A percentile compares a stretch with the other conserved stretches of the same genome.
These are phyloP conservation scores for Lepidurus couesii DNA, from an alignment of 1,140 invertebrate genomes.

Conservation along the genomic window DNA sequence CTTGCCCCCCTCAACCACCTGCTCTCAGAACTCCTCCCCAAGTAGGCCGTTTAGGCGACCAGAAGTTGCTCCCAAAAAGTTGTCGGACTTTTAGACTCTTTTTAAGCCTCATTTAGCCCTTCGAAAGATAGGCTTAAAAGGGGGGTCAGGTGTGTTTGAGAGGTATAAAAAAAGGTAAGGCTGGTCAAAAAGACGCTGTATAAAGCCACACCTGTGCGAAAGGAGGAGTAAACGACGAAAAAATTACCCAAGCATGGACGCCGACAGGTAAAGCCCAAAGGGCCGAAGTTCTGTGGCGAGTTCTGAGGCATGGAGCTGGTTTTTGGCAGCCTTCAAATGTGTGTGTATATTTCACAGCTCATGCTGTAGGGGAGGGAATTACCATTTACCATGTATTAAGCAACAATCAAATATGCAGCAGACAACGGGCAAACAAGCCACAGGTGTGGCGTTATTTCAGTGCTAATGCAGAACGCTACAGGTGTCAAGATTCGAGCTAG, in stretches of 20 bases:
- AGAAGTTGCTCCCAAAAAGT: background rate
- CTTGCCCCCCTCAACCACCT: background rate
- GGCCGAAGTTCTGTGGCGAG: conserved; percentile 1
- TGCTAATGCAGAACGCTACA: too few relatives aligned
- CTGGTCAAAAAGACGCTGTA: background rate
- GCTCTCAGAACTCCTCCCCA: background rate
- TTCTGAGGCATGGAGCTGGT: background rate
- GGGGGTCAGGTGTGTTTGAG: background rate
- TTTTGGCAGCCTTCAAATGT: background rate
- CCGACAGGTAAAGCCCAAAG: conserved; percentile 6
- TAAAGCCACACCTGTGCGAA: background rate
- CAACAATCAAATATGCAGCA: too few relatives aligned
- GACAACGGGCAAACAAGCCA: too few relatives aligned
- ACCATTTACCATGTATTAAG: background rate
- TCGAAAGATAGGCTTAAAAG: background rate
- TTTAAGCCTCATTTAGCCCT: background rate
- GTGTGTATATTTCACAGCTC: background rate
- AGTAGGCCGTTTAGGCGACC: background rate
- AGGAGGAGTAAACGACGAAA: background rate
- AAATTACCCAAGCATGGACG: conserved; percentile 21
- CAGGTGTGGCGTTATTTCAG: too few relatives aligned
- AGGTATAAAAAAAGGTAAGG: background rate
- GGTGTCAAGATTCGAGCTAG: too few relatives aligned
- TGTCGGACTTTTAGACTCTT: background rate
- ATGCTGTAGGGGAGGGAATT: background rate